These are phyloP conservation scores for Natator depressus DNA, from an alignment of 2,113 vertebrate genomes.

Conservation along the genomic window DNA sequence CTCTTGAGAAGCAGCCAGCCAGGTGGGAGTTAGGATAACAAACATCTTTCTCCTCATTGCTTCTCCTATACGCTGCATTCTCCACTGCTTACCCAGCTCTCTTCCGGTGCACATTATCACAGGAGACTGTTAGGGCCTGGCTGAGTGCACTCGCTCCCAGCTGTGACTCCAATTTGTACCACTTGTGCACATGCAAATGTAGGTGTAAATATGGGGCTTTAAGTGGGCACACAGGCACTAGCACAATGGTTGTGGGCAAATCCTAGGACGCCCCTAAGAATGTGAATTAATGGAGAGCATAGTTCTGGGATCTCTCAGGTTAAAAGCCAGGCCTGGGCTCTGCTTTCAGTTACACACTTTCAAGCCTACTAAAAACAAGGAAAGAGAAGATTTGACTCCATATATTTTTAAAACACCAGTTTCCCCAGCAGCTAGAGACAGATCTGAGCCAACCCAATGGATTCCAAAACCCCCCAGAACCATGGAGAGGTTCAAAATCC, in stretches of 20 bases:
- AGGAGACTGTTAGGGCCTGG: neutral
- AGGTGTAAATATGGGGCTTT: neutral
- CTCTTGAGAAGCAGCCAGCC: neutral
- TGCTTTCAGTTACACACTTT: neutral
- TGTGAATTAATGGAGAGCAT: neutral
- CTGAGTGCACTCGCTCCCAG: neutral
- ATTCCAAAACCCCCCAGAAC: neutral
- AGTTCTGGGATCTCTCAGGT: neutral
- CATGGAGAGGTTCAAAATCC: neutral
- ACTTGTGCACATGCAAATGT: neutral
- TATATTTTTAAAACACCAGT: neutral
- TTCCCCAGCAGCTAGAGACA: neutral
- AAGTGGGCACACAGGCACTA: neutral
- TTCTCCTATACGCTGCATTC: neutral
- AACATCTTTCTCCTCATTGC: neutral
- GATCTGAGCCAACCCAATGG: neutral
- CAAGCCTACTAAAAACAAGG: neutral
- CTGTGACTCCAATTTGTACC: neutral
- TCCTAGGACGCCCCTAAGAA: neutral
- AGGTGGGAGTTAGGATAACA: neutral
- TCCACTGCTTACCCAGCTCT: neutral
- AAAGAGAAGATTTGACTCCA: neutral
- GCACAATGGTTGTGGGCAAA: neutral
- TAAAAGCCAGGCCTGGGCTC: neutral
- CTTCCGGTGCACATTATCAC: neutral